A percentile compares a stretch with the other conserved stretches of the same genome.
These are phyloP conservation scores for Seriola rivoliana DNA, from an alignment of 2,113 vertebrate genomes.

Conservation along the genomic window DNA sequence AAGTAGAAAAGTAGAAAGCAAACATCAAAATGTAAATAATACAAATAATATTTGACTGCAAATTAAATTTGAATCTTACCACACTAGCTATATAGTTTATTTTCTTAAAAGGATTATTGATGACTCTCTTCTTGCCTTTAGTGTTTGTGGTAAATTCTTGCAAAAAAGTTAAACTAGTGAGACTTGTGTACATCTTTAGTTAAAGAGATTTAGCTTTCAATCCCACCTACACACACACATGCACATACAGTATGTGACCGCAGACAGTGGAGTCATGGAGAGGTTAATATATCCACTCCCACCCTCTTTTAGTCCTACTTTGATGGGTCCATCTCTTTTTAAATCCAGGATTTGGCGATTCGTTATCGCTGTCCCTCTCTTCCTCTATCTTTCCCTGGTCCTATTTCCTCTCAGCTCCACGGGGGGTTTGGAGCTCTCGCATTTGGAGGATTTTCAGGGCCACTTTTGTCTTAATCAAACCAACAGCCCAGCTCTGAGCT, in stretches of 20 bases:
- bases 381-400: conserved; percentile 39
- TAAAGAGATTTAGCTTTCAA: neutral
- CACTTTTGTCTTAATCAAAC: conserved; percentile 74
- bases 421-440: conserved; percentile 43
- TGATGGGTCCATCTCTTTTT: conserved; percentile 54
- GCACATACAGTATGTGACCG: neutral
- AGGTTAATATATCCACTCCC: conserved; percentile 55
- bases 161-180: neutral
- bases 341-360: conserved; percentile 68
- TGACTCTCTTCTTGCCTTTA: neutral
- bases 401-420: conserved; percentile 48
- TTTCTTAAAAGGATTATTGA: neutral
- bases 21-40: no score
- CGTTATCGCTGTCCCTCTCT: conserved; percentile 38
- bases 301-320: conserved; percentile 19
- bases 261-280: conserved; percentile 19
- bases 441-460: conserved; percentile 64
- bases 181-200: neutral
- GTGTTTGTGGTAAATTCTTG: neutral
- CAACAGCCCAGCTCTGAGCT: conserved; percentile 15
- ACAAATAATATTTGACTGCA: no score
- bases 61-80: no score
- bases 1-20: no score
- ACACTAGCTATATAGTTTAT: no score
- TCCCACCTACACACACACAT: conserved; percentile 7